These are phyloP conservation scores for Perccottus glenii DNA, from an alignment of 2,113 vertebrate species.

Conservation along the genomic window DNA sequence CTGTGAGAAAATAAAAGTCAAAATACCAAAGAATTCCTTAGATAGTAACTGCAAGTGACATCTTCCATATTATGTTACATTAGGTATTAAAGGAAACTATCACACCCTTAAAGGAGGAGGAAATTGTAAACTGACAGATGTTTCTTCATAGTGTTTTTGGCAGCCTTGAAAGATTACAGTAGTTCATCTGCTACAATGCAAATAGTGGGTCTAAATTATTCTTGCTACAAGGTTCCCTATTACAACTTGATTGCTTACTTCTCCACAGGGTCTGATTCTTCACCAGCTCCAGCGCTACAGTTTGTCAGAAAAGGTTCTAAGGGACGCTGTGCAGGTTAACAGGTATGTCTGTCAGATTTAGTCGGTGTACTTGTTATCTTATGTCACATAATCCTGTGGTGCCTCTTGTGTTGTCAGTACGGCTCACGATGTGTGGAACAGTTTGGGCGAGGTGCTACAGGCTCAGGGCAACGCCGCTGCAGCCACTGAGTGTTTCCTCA, in stretches of 20 bases:
- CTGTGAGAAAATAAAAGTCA: neutral
- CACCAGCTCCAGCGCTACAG: slow-evolving; percentile 94
- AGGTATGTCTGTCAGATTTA: slow-evolving; percentile 59
- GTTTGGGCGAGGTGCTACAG: slow-evolving; percentile 95
- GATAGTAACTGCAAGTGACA: neutral
- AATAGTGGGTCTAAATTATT: too few relatives aligned
- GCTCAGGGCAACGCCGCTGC: slow-evolving; percentile 93
- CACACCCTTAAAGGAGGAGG: too few relatives aligned
- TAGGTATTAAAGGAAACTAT: neutral
- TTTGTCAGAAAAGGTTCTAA: slow-evolving; percentile 93
- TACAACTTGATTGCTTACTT: neutral
- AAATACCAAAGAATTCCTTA: neutral
- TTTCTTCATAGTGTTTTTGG: neutral
- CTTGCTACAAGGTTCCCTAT: too few relatives aligned
- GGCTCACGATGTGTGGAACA: slow-evolving; percentile 96
- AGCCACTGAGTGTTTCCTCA: slow-evolving; percentile 95
- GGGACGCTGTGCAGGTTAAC: slow-evolving; percentile 96
- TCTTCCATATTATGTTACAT: neutral
- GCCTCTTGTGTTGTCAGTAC: slow-evolving; percentile 73
- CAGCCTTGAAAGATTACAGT: too few relatives aligned
- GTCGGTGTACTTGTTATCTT: neutral
- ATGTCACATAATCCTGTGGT: neutral
- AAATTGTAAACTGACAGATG: neutral
- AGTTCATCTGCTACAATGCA: neutral
- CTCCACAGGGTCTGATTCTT: slow-evolving; percentile 89